Conservation (phyloP, 2,888 invertebrate species). For the Xanthia togata region DNA sequence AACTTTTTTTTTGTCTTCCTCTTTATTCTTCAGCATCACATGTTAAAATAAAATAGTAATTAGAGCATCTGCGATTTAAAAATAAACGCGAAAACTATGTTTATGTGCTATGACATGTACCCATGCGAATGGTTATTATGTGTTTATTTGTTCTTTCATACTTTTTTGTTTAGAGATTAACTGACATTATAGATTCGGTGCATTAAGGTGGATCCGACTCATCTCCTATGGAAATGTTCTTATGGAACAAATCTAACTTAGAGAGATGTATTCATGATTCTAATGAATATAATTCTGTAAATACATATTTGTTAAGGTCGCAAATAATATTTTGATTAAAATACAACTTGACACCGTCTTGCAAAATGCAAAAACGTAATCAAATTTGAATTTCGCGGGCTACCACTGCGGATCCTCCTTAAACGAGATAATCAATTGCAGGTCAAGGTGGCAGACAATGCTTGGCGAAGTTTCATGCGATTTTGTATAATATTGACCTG, state of each 20-base stretch:
- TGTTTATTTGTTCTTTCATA: background rate
- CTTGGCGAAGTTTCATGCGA: background rate
- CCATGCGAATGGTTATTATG: slow-evolving; percentile 1
- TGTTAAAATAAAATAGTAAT: background rate
- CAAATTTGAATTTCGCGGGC: too few relatives aligned
- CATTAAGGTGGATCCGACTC: too few relatives aligned
- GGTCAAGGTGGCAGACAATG: too few relatives aligned
- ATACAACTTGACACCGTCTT: too few relatives aligned
- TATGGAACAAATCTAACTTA: too few relatives aligned
- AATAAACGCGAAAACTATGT: background rate
- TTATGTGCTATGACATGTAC: background rate
- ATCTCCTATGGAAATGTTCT: too few relatives aligned
- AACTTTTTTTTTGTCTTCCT: background rate
- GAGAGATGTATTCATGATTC: too few relatives aligned
- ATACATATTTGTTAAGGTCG: too few relatives aligned
- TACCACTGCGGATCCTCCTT: too few relatives aligned
- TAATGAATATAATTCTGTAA: too few relatives aligned
- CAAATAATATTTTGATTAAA: too few relatives aligned
- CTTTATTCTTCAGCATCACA: background rate
- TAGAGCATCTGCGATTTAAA: slow-evolving; percentile 14
- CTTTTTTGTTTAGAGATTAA: background rate
- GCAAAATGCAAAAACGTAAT: too few relatives aligned
- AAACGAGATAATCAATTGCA: background rate
- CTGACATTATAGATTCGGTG: background rate
- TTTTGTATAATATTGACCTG: background rate